Percentiles rank a stretch among this genome's conserved stretches.
Evolutionary conservation across 2,888 invertebrate species (phyloP).

Genomic region (Parascotia fuliginaria): DNA sequence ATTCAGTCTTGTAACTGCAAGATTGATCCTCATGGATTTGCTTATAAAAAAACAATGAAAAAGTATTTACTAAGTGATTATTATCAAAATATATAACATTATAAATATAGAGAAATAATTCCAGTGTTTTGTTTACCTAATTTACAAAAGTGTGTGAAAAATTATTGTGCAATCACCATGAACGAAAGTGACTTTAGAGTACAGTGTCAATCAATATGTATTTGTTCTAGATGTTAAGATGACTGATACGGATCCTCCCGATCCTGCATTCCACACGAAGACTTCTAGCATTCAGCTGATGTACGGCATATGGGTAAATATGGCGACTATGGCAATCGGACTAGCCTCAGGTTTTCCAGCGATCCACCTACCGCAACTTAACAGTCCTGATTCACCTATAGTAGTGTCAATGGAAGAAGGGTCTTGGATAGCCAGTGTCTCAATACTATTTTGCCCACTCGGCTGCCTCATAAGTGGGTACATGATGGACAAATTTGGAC

Average conservation of each 20-base stretch:
- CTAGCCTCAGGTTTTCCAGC: constrained; percentile 87
- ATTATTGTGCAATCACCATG: too few relatives aligned
- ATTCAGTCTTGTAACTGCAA: too few relatives aligned
- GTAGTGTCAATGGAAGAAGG: constrained; percentile 72
- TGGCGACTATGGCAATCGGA: constrained; percentile 86
- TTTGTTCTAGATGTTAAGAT: not conserved
- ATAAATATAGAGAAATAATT: too few relatives aligned
- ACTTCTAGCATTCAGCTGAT: constrained; percentile 62
- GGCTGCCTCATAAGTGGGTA: constrained; percentile 88
- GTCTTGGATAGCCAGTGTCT: constrained; percentile 87
- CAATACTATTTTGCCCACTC: constrained; percentile 85
- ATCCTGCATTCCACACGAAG: constrained; percentile 58
- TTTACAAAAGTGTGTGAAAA: too few relatives aligned
- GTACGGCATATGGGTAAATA: constrained; percentile 73
- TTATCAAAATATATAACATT: too few relatives aligned
- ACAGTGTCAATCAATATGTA: not conserved
- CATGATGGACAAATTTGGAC: constrained; percentile 87
- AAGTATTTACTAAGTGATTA: too few relatives aligned
- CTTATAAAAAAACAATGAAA: too few relatives aligned
- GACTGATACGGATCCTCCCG: constrained; percentile 36
- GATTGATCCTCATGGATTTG: too few relatives aligned
- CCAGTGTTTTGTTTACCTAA: too few relatives aligned
- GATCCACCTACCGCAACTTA: constrained; percentile 85
- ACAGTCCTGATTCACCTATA: constrained; percentile 66
- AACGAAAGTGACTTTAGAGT: too few relatives aligned